These are phyloP conservation scores for Apeira syringaria DNA, from an alignment of 2,888 invertebrate genomes.

Conservation along the genomic window DNA sequence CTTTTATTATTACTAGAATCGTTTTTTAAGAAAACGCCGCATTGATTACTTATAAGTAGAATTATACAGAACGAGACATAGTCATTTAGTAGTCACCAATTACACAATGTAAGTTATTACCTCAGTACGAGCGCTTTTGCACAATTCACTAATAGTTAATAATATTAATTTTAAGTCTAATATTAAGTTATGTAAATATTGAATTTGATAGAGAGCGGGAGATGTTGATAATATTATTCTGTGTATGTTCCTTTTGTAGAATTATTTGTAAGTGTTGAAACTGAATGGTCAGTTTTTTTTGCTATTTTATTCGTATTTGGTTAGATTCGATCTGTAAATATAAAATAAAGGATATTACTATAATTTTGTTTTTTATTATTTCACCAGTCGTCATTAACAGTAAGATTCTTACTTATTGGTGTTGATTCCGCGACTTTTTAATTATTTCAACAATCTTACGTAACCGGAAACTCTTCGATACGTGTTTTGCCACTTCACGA, in stretches of 20 bases:
- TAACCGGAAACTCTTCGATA: too few relatives aligned
- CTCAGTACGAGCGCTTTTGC: constrained; percentile 81
- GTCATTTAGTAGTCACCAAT: constrained; percentile 81
- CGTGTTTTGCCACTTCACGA: too few relatives aligned
- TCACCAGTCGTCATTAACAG: too few relatives aligned
- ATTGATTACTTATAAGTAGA: constrained; percentile 4
- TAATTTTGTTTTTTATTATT: too few relatives aligned
- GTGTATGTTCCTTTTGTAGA: constrained; percentile 52
- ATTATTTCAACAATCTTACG: too few relatives aligned
- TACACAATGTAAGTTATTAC: constrained; percentile 80
- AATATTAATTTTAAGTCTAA: constrained; percentile 11
- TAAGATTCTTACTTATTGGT: too few relatives aligned
- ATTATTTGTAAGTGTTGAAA: constrained; percentile 29
- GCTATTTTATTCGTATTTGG: constrained; percentile 7
- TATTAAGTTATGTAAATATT: constrained; percentile 59
- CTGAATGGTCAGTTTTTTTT: constrained; percentile 13
- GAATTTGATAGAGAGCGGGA: constrained; percentile 32
- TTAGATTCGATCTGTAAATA: neutral
- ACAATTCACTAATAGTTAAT: constrained; percentile 68
- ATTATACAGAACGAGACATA: constrained; percentile 37
- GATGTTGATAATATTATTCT: constrained; percentile 39
- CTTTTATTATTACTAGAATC: too few relatives aligned
- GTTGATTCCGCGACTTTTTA: too few relatives aligned
- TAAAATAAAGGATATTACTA: neutral
- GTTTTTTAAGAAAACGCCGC: too few relatives aligned